Base-by-base conservation (phyloP, 2,113 vertebrate genomes). In the Macaca fascicularis region DNA sequence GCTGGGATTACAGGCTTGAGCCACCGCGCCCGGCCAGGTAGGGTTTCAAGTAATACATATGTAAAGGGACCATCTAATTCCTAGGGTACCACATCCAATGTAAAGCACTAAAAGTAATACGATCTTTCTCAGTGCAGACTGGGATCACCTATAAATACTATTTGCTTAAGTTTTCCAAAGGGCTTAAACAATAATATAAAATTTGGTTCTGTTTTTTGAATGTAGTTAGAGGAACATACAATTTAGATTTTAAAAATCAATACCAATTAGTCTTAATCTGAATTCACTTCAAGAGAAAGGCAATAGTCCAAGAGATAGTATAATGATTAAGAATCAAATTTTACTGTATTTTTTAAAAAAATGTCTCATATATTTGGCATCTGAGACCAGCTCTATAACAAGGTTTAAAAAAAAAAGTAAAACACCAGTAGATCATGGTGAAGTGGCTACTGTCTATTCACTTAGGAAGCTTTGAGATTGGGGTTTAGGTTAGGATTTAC, bases 291-390 rank as follows among this genome's bases (percentile, higher is more conserved):
- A 97, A 97, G 61, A 87, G 78, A 96, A 98, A 97, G 79, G 92
- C 83, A 93, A 32, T 92, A 85, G 97, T 96, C 97, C 2, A 13
- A 55, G 75, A 98, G 88, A 81, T 95, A 97, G 52, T 45, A 61
- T 93, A 98, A 94, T 97, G 94, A 97, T 97, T 94, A 79, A 93
- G 94, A 98, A 98, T 97, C 93, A 97, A 93, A 97, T 98, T 96
- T 97, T 97, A 95, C 80, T 72, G 95, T 92, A 90, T 89, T 86
- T 94, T 61, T 95, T 98, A 97, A 89, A 84, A 86, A 87, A 86
- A 87, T 13, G 3, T 91, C 87, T 97, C 94, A 82, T 50, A 80
- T 85, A 96, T 81, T 97, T 70, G 89, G 90, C 75, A 82, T 97
- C 94, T 93, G 90, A 98, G 90, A 97, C 5, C 25, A 75, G 43